A percentile compares a stretch with the other conserved stretches of the same genome.
phyloP scores from a whole-genome alignment of 2,113 vertebrate species.

The Podarcis raffonei region DNA sequence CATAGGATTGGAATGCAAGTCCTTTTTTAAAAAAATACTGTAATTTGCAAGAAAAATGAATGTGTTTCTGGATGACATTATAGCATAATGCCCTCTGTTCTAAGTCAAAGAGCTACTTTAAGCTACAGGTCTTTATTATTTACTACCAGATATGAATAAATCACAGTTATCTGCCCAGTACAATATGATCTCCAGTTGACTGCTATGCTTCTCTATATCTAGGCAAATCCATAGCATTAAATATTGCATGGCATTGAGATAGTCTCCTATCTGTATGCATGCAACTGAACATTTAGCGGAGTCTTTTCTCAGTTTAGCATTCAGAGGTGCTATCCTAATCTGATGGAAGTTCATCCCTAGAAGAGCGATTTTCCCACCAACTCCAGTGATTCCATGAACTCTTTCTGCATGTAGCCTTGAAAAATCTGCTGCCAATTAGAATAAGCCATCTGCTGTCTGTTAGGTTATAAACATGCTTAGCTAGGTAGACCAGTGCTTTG shows the following conservation, averaged over 20 bases:
- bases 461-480: background rate
- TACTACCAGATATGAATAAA: constrained; percentile 37
- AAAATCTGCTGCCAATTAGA: background rate
- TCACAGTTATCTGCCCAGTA: constrained; percentile 16
- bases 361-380: constrained; percentile 40
- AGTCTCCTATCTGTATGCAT: constrained; percentile 16
- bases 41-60: constrained; percentile 57
- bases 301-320: background rate
- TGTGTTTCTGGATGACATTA: constrained; percentile 47
- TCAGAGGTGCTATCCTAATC: constrained; percentile 34
- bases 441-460: background rate
- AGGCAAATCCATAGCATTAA: background rate
- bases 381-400: constrained; percentile 13
- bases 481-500: background rate
- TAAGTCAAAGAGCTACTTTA: constrained; percentile 37
- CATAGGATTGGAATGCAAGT: background rate
- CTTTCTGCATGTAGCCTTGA: background rate
- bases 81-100: constrained; percentile 42
- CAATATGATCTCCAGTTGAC: constrained; percentile 23
- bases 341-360: constrained; percentile 27
- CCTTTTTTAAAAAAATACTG: constrained; percentile 48
- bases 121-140: background rate
- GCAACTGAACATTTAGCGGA: background rate
- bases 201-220: constrained; percentile 7
- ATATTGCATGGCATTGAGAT: constrained; percentile 20